Percentiles rank a stretch among this genome's conserved stretches.
These are phyloP conservation scores for Psittacula echo DNA, from an alignment of 2,797 vertebrate species.

Conservation along the genomic window DNA sequence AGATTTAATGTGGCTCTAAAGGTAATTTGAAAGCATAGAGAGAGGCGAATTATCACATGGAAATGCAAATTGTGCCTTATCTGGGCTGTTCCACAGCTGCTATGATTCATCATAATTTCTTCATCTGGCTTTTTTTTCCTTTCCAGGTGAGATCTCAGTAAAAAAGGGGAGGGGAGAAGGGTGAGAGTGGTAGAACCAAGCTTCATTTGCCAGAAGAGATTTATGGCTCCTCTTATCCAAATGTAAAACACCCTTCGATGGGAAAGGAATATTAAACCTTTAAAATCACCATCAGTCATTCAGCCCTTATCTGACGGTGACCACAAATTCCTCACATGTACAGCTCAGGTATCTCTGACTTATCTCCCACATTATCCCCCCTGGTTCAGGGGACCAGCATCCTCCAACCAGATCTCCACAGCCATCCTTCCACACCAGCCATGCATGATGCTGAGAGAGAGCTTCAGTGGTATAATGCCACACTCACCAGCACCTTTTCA, in stretches of 20 bases:
- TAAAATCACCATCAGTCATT: conserved; percentile 58
- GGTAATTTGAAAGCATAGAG: conserved; percentile 66
- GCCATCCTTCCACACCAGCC: not conserved
- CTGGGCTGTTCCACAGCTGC: conserved; percentile 68
- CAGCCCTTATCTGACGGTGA: conserved; percentile 33
- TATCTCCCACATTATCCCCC: not conserved
- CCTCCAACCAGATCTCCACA: not conserved
- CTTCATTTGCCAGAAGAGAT: conserved; percentile 62
- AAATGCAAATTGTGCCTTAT: conserved; percentile 76
- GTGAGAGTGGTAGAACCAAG: not conserved
- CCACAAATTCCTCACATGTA: not conserved
- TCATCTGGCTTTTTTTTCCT: conserved; percentile 32
- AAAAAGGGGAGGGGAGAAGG: not conserved
- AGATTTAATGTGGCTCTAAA: conserved; percentile 65
- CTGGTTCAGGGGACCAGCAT: not conserved
- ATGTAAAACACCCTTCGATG: conserved; percentile 36
- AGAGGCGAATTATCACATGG: conserved; percentile 68
- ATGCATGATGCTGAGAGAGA: not conserved
- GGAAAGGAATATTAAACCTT: conserved; percentile 66
- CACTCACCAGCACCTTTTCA: not conserved
- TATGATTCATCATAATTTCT: conserved; percentile 73
- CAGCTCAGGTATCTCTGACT: not conserved
- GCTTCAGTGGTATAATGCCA: not conserved
- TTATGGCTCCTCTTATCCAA: conserved; percentile 74
- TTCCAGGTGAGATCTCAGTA: conserved; percentile 67